These are phyloP conservation scores for Zapornia atra DNA, from an alignment of 2,113 vertebrate species.

Conservation along the genomic window DNA sequence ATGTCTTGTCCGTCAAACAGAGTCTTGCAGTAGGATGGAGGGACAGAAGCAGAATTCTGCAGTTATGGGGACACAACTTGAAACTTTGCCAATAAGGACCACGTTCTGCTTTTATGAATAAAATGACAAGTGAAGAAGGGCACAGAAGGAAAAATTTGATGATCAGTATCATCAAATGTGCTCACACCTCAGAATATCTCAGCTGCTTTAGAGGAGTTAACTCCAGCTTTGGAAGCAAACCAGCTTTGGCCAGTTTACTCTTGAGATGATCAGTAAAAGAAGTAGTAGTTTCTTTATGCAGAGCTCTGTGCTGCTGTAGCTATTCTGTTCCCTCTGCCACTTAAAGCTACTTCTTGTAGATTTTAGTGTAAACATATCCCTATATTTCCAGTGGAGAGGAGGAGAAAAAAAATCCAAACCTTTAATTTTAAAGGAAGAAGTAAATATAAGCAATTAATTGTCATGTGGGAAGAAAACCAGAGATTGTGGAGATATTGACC, in stretches of 20 bases:
- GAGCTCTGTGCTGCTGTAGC: not conserved
- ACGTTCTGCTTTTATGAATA: not conserved
- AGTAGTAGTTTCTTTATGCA: not conserved
- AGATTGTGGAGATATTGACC: not conserved
- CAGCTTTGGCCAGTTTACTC: not conserved
- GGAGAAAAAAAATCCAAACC: not conserved
- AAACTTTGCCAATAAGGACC: not conserved
- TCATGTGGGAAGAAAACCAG: not conserved
- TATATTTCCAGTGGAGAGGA: not conserved
- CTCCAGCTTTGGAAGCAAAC: not conserved
- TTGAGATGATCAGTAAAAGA: not conserved
- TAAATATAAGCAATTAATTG: not conserved
- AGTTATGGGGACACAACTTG: fast-evolving
- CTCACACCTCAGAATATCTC: not conserved
- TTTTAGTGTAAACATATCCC: not conserved
- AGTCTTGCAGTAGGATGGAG: not conserved
- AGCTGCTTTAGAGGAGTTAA: not conserved
- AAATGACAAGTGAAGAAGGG: not conserved
- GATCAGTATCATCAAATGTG: not conserved
- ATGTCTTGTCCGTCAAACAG: not conserved
- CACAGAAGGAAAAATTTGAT: not conserved
- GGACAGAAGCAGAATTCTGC: not conserved
- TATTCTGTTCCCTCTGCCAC: not conserved
- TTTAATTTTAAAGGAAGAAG: not conserved
- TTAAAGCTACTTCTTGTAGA: not conserved